Evolutionary conservation across 1,140 invertebrate genomes (phyloP), one percentile per base, ranked within the genome.

Genomic region (Pseudomyrmex dendroicus): DNA sequence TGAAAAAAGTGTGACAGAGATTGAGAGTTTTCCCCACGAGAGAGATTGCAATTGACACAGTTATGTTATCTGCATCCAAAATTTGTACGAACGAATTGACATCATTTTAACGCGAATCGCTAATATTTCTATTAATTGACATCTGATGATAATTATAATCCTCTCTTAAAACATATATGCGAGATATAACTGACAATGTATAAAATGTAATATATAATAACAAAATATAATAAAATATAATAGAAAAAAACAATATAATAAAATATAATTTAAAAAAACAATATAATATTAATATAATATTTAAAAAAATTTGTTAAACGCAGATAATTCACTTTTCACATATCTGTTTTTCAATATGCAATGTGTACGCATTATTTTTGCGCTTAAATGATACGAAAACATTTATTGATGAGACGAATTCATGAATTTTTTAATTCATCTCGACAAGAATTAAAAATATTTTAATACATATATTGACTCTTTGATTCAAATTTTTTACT

Each of bases 321-420:
- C 54, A 54, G 5, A 35, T 9, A n/a, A 59, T 5, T 20, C n/a
- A 12, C 2, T 66, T 76, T 66, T 64, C 35, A 7, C 35, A 35
- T 5, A 20, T 13, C 1, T 25, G 48, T 63, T 25, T 46, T 10
- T 52, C 50, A 52, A 52, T 7, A 4, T 35, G 35, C n/a, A 52
- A 20, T 4, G n/a, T 66, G 12, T 15, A 54, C 25, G 25, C 46
- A 44, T 0, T 67, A 77, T 77, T 67, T 66, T 67, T 35, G 61
- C 66, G 62, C 48, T 77, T 77, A 77, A 77, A 66, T 48, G 54
- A 67, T 35, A 35, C 5, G 5, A 35, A 35, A 35, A 67, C 7
- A 9, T 54, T 13, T 77, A 77, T 77, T 44, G 35, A 35, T 35
- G 35, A 35, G 35, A 35, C 44, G 20, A 20, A n/a, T 25, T 59